Evolutionary conservation across 2,113 vertebrate species (phyloP).

Genomic region (Bambusicola thoracicus): DNA sequence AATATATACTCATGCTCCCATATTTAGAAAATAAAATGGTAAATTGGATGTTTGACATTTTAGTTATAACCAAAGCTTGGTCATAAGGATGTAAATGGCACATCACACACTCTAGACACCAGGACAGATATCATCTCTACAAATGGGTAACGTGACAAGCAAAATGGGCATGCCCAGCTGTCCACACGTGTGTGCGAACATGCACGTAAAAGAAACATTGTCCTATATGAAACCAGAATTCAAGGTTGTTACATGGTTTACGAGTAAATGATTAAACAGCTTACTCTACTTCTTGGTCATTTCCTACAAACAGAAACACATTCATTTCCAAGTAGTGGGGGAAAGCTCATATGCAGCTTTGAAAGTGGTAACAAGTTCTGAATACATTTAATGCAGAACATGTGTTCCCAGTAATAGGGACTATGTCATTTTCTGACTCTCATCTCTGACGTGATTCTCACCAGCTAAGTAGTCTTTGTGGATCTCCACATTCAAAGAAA

Average conservation of each 20-base stretch:
- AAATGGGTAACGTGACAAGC: not conserved
- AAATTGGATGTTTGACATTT: slow-evolving; percentile 40
- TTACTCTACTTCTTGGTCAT: not conserved
- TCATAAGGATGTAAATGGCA: slow-evolving; percentile 51
- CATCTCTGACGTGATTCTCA: not conserved
- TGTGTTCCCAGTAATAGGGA: not conserved
- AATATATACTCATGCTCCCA: not conserved
- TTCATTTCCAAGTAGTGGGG: not conserved
- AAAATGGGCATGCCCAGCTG: not conserved
- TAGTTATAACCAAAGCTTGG: slow-evolving; percentile 16
- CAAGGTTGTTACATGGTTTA: not conserved
- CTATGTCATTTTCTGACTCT: not conserved
- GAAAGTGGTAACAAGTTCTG: not conserved
- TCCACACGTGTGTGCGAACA: accelerated
- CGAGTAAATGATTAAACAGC: not conserved
- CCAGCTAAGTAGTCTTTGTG: not conserved
- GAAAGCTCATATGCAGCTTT: not conserved
- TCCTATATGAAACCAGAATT: slow-evolving; percentile 8
- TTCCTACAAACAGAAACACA: not conserved
- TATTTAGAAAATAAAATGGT: not conserved
- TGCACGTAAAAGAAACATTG: not conserved
- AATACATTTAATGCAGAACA: not conserved
- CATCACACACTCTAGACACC: not conserved
- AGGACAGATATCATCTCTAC: slow-evolving; percentile 40
- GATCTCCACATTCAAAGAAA: not conserved